Base-by-base conservation (phyloP, 2,888 invertebrate genomes). In the Ormyrus rosae region DNA sequence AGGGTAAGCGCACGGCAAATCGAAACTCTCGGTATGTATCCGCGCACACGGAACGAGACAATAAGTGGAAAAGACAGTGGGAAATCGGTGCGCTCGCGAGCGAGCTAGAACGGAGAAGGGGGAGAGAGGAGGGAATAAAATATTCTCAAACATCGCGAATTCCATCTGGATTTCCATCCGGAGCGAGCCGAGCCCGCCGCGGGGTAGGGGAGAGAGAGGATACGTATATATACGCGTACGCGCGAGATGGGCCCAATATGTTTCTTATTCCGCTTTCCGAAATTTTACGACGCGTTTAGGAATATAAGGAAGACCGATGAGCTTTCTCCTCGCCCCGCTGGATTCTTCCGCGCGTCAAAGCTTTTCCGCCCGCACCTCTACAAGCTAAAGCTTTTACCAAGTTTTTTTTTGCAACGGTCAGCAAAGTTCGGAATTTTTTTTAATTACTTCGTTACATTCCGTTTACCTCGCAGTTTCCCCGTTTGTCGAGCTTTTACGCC, bases 71-170 rank as follows among this genome's bases (percentile, higher is more conserved):
- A 69, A 79, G 79, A 82, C 73, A 76, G 73, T 51, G 72, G 58
- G 61, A 55, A 50, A 56, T 71, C 11, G 61, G 67, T 48, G 53
- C 34, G 34, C 34, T 34, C 34, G 34, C 34, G 34, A 34, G 34
- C 34, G 19, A 19, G 19, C 19, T 19, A 1, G 19, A 19, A 19
- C 19, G 34, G 34, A 34, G 34, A 34, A 45, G 51, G 65, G 46
- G n/a, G 46, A 61, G 48, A 63, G 48, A 50, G 48, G 34, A 19
- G 65, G 69, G 73, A 72, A 79, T 85, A 83, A 85, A 85, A 85
- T 85, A 84, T 83, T 82, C 53, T 83, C 84, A 83, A 86, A 83
- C 84, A 86, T 84, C 83, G 82, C 61, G 83, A 84, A 85, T 85
- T 84, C 84, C 78, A 85, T 83, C 83, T 81, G 83, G 83, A 85